phyloP scores from a whole-genome alignment of 2,113 vertebrate species.

The Pterocles burchelli region DNA sequence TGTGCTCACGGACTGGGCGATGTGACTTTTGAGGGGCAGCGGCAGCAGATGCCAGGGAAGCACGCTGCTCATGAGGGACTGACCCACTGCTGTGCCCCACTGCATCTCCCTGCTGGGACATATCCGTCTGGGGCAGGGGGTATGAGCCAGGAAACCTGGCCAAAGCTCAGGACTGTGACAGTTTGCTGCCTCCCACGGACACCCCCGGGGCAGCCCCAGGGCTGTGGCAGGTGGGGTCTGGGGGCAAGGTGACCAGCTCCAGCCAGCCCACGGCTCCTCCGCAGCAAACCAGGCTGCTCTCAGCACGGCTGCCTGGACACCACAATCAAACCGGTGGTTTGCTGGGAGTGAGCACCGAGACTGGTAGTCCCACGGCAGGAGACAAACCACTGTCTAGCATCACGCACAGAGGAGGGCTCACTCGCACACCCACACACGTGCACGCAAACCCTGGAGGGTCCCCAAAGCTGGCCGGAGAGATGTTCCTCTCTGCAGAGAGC shows the following conservation, averaged over 20 bases:
- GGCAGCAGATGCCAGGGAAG: background rate
- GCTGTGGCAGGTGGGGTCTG: background rate
- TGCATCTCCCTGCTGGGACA: background rate
- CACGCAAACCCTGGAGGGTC: background rate
- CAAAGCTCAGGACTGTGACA: background rate
- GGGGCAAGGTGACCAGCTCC: background rate
- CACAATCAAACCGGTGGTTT: background rate
- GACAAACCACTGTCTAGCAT: background rate
- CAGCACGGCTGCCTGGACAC: background rate
- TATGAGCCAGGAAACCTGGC: background rate
- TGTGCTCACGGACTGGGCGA: background rate
- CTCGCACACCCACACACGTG: background rate
- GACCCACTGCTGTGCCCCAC: background rate
- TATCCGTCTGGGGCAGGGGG: background rate
- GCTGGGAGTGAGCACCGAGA: fast-evolving
- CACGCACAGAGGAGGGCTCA: background rate
- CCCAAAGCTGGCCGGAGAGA: background rate
- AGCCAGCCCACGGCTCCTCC: fast-evolving
- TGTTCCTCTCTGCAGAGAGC: background rate
- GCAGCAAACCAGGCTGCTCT: background rate
- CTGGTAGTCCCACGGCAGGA: no score
- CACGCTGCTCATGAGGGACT: background rate
- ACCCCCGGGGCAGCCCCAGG: background rate
- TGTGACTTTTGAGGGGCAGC: background rate
- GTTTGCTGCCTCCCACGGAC: background rate